Conservation (phyloP, 2,113 vertebrate genomes). For the Copsychus sechellarum region DNA sequence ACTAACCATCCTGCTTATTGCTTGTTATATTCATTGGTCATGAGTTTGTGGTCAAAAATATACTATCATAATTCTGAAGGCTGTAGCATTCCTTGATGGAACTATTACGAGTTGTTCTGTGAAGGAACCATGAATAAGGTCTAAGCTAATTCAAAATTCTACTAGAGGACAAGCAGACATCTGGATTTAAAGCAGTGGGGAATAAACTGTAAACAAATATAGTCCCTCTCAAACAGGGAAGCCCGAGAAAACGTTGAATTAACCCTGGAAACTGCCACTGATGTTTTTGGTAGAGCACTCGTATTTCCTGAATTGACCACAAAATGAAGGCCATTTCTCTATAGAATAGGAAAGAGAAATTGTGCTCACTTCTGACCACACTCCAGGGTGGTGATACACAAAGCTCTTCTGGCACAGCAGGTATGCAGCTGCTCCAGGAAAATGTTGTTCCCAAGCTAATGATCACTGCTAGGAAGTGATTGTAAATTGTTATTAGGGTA, state of each 20-base stretch:
- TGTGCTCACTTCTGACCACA: neutral
- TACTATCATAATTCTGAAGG: neutral
- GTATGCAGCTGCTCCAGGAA: neutral
- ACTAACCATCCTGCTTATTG: neutral
- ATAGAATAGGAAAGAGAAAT: neutral
- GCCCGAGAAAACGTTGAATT: neutral
- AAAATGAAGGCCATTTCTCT: neutral
- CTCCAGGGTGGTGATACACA: neutral
- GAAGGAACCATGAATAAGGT: neutral
- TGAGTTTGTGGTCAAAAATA: neutral
- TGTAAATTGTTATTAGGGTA: neutral
- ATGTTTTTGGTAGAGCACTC: neutral
- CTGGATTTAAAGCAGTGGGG: neutral
- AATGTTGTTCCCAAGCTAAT: constrained; percentile 3
- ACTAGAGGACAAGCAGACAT: neutral
- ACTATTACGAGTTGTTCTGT: neutral
- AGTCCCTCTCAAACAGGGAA: neutral
- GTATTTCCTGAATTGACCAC: neutral
- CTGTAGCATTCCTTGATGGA: neutral
- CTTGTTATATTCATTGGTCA: neutral
- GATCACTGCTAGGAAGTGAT: neutral
- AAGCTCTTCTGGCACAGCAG: neutral
- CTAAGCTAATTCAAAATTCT: neutral
- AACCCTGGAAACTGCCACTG: neutral
- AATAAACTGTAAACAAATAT: neutral